Evolutionary conservation across 1,140 invertebrate species (phyloP).

Genomic region (Polypedilum vanderplanki): DNA sequence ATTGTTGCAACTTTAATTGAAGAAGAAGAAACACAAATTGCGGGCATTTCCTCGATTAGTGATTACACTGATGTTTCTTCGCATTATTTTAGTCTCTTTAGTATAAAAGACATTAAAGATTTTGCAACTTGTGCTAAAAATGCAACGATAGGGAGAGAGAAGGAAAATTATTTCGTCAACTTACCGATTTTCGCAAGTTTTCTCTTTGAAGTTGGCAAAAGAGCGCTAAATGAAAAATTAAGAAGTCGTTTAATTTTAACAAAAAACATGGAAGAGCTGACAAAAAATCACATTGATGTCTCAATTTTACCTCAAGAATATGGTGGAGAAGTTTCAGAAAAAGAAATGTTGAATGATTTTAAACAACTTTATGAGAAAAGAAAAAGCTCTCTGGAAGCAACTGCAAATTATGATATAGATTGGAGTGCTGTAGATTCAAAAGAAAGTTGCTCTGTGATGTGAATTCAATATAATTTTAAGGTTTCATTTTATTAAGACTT

Average conservation of each 20-base stretch:
- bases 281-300: not conserved
- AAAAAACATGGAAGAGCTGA: not conserved
- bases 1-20: not conserved
- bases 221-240: not conserved
- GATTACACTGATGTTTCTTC: not conserved
- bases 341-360: not conserved
- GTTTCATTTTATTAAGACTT: not conserved
- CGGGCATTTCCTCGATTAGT: not conserved
- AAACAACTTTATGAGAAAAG: not conserved
- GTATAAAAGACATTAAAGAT: not conserved
- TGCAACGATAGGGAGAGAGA: not conserved
- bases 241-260: not conserved
- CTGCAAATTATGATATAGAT: not conserved
- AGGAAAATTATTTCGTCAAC: constrained; percentile 8
- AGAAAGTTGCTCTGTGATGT: not conserved
- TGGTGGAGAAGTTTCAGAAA: not conserved
- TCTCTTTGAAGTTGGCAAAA: not conserved
- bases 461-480: not conserved
- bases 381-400: not conserved
- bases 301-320: not conserved
- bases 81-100: not conserved
- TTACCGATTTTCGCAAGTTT: not conserved
- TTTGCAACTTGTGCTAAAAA: not conserved
- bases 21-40: constrained; percentile 21
- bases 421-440: not conserved